Evolutionary conservation across 2,888 invertebrate species (phyloP), one percentile per base, ranked within the genome.

Genomic region (Pyrrhosoma nymphula): DNA sequence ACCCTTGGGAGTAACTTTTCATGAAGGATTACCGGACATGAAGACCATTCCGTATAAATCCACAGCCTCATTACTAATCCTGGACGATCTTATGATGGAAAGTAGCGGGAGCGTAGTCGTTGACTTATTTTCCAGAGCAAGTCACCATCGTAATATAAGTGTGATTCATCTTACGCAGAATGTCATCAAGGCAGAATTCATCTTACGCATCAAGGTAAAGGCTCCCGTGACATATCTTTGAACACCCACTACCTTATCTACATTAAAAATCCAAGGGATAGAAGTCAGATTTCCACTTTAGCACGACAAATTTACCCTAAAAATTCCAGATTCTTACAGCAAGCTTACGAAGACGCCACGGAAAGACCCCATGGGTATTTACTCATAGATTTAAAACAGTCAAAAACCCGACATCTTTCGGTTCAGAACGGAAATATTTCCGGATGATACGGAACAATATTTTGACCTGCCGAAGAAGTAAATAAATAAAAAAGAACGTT

Each of bases 161-260:
- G 95, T 95, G n/a, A 95, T 96, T 91, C 96, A 95, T 95, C 89
- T 96, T 75, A 96, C 96, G 0, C 96, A 96, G 95, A 96, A 96
- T 56, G 95, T 95, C 55, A 60, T 14, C 60, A n/a, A n/a, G n/a
- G n/a, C n/a, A n/a, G n/a, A n/a, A n/a, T n/a, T n/a, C n/a, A n/a
- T 95, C 82, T 96, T n/a, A 96, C 96, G 95, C 95, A 96, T 95
- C 96, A 96, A 93, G 96, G 96, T 23, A 96, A 95, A 95, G 96
- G 96, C 0, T 95, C 96, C 63, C 95, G 96, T 63, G 96, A 96
- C 91, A 96, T 96, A 20, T 96, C 96, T 8, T 95, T 96, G 39
- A 96, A 96, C 95, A 95, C 96, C 14, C 95, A 96, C 95, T 96
- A 96, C 63, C 96, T 96, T 3, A 63, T 93, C 0, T 93, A 35